A percentile compares a stretch with the other conserved stretches of the same genome.
Conservation (phyloP, 1,140 invertebrate genomes). For the Panagrolaimus sp. region DNA sequence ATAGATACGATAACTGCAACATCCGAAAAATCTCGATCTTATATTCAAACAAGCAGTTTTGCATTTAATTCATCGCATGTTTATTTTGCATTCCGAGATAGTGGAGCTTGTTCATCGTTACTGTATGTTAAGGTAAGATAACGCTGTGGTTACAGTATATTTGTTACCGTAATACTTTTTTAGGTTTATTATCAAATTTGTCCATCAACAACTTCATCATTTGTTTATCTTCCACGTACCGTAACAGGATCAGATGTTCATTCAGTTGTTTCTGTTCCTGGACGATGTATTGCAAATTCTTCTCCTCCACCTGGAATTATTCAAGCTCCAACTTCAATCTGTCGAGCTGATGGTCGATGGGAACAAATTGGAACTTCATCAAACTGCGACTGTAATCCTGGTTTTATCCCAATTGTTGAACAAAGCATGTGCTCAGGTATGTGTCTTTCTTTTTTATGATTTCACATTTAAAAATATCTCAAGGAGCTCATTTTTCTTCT, state of each 20-base stretch:
- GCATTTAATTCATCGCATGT: conserved; percentile 28
- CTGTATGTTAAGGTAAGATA: conserved; percentile 41
- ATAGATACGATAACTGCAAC: conserved; percentile 47
- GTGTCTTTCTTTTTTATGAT: not conserved
- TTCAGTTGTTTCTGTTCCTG: conserved; percentile 41
- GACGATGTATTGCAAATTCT: conserved; percentile 41
- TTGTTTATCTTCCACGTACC: conserved; percentile 43
- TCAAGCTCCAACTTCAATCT: conserved; percentile 37
- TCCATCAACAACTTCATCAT: conserved; percentile 32
- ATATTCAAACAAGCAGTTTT: conserved; percentile 38
- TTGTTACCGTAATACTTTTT: no score
- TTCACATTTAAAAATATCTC: not conserved
- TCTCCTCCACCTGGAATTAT: conserved; percentile 12
- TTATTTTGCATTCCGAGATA: conserved; percentile 42
- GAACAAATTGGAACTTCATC: conserved; percentile 24
- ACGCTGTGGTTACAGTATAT: no score
- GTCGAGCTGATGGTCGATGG: conserved; percentile 50
- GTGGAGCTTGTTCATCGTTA: conserved; percentile 43
- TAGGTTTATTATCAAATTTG: conserved; percentile 49
- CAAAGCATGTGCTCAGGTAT: conserved; percentile 43
- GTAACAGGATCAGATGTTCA: conserved; percentile 36
- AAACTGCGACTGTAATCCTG: conserved; percentile 47
- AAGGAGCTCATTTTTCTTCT: no score
- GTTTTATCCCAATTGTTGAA: conserved; percentile 25
- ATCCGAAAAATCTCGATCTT: conserved; percentile 27